Evolutionary conservation across 2,797 vertebrate species (phyloP), one percentile per base, ranked within the genome.

Genomic region (Pempheris klunzingeri): DNA sequence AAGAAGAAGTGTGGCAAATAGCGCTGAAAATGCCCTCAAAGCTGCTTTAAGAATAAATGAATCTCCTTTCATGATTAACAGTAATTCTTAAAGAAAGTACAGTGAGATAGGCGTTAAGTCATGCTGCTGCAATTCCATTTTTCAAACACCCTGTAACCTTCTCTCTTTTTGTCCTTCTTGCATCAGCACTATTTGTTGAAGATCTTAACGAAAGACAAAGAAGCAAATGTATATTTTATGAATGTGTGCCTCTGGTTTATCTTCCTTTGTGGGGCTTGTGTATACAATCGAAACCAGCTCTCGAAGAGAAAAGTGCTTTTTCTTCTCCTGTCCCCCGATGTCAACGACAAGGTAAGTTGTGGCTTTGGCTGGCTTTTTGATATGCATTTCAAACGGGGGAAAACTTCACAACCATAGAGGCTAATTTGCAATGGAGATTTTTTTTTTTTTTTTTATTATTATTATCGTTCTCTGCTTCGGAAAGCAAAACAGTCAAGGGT

Each of bases 291-390:
- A 88, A 91, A 86, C 80, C 82, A 82, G 86, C 90, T 91, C 90
- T 88, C 80, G 79, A 87, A 96, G 95, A 96, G 96, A 96, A 88
- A 96, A 94, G 96, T 96, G 95, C 95, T 95, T 97, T 89, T 97
- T 97, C 97, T 96, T 97, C 96, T 97, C 96, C 96, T 96, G 96
- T 97, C 97, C 96, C 97, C 96, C 96, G 97, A 97, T 98, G 97
- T 98, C 98, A 98, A 96, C 97, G 97, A 97, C 97, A 97, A 97
- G 97, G 97, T 97, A 98, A 97, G 97, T 92, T 96, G 96, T 95
- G 96, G 96, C 96, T 97, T 96, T 96, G 90, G 82, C 96, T 92
- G 94, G 93, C 91, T 96, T 95, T 93, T 97, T 97, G 96, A 97
- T 96, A 96, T 96, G 97, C 96, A 96, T 97, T 98, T 97, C 96